A percentile compares a stretch with the other conserved stretches of the same genome.
Evolutionary conservation across 2,797 vertebrate genomes (phyloP).

Genomic region (Amblyraja radiata): DNA sequence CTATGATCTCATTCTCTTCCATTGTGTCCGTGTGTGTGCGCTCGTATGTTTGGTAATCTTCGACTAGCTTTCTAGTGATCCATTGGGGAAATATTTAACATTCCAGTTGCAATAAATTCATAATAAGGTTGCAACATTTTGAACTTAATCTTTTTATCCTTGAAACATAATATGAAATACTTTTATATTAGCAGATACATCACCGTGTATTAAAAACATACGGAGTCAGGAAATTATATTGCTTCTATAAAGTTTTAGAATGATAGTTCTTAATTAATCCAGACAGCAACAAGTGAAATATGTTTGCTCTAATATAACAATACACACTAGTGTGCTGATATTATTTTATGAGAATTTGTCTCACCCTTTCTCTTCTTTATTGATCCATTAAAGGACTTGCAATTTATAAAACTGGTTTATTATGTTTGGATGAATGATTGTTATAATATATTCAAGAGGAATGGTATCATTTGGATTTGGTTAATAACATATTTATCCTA

Average conservation of each 20-base stretch:
- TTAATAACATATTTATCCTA: not conserved
- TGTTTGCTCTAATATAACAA: not conserved
- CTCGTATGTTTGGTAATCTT: not conserved
- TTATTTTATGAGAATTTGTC: not conserved
- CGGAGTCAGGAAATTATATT: not conserved
- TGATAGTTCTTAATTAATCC: not conserved
- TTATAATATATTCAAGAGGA: not conserved
- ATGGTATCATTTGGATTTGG: conserved; percentile 1
- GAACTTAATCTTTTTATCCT: not conserved
- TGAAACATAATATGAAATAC: not conserved
- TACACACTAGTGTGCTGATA: too few species aligned
- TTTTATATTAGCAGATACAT: not conserved
- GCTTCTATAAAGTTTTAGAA: not conserved
- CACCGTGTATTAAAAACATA: not conserved
- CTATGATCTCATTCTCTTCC: not conserved
- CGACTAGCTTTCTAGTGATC: not conserved
- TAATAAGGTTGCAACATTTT: not conserved
- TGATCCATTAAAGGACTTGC: not conserved
- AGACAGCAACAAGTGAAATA: not conserved
- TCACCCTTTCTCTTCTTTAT: not conserved
- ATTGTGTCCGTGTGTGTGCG: not conserved
- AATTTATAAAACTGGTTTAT: not conserved
- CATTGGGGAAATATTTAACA: not conserved
- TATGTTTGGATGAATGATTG: not conserved
- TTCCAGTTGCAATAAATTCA: not conserved